Percentiles rank a stretch among this genome's conserved stretches.
Conservation (phyloP, 2,797 vertebrate genomes). For the Silurus aristotelis region DNA sequence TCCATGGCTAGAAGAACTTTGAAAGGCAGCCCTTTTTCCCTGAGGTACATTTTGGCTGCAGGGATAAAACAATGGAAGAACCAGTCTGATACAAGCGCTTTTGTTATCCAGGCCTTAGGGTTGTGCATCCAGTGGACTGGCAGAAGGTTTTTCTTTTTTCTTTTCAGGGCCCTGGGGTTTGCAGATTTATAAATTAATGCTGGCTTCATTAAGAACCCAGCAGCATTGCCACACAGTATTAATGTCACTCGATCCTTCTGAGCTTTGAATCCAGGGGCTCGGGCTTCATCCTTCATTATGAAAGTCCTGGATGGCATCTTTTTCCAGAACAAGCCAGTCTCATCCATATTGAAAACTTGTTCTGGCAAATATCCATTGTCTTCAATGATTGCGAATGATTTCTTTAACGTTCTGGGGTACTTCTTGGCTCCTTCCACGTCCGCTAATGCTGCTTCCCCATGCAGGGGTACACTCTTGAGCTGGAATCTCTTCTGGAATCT, state of each 20-base stretch:
- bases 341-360: constrained; percentile 15
- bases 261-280: background rate
- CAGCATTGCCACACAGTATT: constrained; percentile 9
- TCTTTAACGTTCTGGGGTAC: background rate
- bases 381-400: background rate
- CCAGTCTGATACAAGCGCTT: background rate
- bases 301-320: background rate
- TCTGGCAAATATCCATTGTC: background rate
- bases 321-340: background rate
- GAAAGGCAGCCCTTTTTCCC: background rate
- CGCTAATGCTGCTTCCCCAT: background rate
- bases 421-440: background rate
- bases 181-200: background rate
- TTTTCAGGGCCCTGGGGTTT: constrained; percentile 4
- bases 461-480: background rate
- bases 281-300: background rate
- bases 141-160: background rate
- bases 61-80: background rate
- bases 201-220: background rate
- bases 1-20: background rate
- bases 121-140: constrained; percentile 6
- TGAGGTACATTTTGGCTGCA: background rate
- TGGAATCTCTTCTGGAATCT: background rate
- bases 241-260: background rate
- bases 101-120: background rate